Evolutionary conservation across 2,888 invertebrate species (phyloP).

Genomic region (Nasonovia ribisnigri): DNA sequence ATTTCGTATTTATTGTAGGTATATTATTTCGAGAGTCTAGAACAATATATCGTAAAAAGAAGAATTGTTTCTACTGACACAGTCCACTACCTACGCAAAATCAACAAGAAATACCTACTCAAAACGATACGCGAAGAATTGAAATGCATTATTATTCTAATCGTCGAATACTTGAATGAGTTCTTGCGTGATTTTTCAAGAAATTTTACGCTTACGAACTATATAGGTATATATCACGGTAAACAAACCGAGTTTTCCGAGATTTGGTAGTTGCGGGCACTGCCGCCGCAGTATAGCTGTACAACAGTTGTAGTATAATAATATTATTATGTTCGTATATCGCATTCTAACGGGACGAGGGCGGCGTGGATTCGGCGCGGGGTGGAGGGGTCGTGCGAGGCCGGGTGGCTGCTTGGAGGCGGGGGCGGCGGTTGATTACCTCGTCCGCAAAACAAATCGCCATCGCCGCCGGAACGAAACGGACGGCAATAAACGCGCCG

Average conservation of each 20-base stretch:
- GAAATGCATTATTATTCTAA: not conserved
- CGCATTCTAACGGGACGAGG: not conserved
- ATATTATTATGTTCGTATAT: not conserved
- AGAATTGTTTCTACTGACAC: not conserved
- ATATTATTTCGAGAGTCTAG: not conserved
- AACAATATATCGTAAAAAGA: not conserved
- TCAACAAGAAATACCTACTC: not conserved
- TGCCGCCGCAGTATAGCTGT: not conserved
- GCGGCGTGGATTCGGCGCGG: not conserved
- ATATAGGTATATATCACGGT: not conserved
- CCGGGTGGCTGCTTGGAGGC: not conserved
- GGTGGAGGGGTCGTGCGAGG: not conserved
- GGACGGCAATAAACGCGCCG: slow-evolving; percentile 48
- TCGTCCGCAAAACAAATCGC: slow-evolving; percentile 28
- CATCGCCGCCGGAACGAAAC: slow-evolving; percentile 17
- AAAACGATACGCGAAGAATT: not conserved
- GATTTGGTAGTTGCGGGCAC: not conserved
- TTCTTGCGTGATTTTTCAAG: not conserved
- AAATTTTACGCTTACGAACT: not conserved
- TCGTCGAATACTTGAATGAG: not conserved
- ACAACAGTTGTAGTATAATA: not conserved
- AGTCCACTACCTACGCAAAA: not conserved
- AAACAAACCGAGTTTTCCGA: not conserved
- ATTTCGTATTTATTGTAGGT: too few species aligned
- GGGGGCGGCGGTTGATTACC: not conserved